Evolutionary conservation across 2,797 vertebrate species (phyloP), one percentile per base, ranked within the genome.

Genomic region (Lagorchestes hirsutus): DNA sequence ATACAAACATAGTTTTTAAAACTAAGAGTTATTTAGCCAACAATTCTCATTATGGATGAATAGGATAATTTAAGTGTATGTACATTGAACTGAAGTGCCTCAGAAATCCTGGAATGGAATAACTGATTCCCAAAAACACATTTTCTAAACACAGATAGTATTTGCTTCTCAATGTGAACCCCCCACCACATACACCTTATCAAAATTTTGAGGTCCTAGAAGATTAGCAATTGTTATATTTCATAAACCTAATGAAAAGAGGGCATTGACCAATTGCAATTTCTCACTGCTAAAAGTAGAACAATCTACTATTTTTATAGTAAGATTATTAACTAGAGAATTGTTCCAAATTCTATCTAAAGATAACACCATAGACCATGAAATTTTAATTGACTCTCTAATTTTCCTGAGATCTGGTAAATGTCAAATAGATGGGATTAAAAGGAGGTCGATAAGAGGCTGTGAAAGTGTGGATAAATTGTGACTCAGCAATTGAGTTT

Each of bases 341-440:
- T 97, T 98, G 98, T 98, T 98, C 98, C 97, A 93, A 98, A 94
- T 98, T 98, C 95, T 94, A 93, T 96, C 95, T 97, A 96, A 97
- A 97, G 97, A 91, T 56, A 96, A 97, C 92, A 96, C 95, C 56
- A 62, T 90, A 94, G 97, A 97, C 95, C 94, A 50, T 29, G 97
- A 98, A 96, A 97, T 98, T 98, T 98, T 96, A 98, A 97, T 97
- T 98, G 98, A 98, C 62, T 97, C 90, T 92, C 97, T 95, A 96
- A 98, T 98, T 98, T 98, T 62, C 95, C 98, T 90, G 93, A 97
- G 98, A 97, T 54, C 94, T 96, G 91, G 96, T 96, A 97, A 97
- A 97, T 96, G 93, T 91, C 91, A 98, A 97, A 97, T 96, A 96
- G 91, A 97, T 96, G 97, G 97, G 95, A 97, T 95, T 96, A 96